These are phyloP conservation scores for Dryococelus australis DNA, from an alignment of 2,888 invertebrate species.

Conservation along the genomic window DNA sequence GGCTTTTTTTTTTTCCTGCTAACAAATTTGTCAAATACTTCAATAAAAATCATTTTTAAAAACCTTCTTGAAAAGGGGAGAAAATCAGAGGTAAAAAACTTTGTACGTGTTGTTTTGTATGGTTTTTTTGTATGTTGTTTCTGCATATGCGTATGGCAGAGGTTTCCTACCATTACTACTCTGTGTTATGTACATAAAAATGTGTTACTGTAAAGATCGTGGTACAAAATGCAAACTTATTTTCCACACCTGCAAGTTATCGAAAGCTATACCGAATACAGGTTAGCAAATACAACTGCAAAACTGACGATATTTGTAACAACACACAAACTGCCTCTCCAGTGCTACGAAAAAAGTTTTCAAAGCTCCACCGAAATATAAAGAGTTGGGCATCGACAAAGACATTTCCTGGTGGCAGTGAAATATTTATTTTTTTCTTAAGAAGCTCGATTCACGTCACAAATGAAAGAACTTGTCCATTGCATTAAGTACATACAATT, in stretches of 20 bases:
- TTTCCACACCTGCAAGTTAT: background rate
- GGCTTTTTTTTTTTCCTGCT: background rate
- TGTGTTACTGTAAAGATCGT: background rate
- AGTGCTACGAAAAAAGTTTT: background rate
- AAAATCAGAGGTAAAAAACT: background rate
- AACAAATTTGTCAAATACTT: conserved; percentile 12
- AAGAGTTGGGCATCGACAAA: background rate
- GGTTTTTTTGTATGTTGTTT: background rate
- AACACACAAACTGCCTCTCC: background rate
- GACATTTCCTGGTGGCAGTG: background rate
- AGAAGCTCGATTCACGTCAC: background rate
- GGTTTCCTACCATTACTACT: background rate
- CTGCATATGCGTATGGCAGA: background rate
- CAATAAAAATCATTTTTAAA: background rate
- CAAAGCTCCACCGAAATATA: background rate
- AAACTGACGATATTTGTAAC: background rate
- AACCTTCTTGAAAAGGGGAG: background rate
- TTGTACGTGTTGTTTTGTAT: background rate
- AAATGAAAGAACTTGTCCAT: background rate
- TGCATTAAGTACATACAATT: background rate
- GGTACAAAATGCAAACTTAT: background rate
- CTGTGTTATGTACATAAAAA: background rate
- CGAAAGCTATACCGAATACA: background rate
- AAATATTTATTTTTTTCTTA: background rate
- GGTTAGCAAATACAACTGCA: background rate